Evolutionary conservation across 2,888 invertebrate genomes (phyloP).

Genomic region (Lycocerus yunnanus): DNA sequence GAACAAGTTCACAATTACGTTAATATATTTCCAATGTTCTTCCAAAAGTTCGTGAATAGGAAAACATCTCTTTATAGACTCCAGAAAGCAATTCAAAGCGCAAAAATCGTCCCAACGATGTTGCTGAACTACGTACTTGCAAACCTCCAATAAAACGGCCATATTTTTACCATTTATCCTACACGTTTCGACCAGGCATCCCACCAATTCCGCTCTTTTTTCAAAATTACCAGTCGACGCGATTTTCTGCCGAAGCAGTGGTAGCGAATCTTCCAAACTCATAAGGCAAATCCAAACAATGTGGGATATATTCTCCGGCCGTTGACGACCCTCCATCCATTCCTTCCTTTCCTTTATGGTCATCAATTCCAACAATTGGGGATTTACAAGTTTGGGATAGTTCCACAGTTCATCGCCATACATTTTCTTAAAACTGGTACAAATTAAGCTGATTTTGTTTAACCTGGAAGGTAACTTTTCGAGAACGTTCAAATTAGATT

Average conservation of each 20-base stretch:
- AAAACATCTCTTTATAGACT: neutral
- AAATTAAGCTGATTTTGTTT: neutral
- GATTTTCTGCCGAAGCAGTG: constrained; percentile 7
- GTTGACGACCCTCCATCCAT: neutral
- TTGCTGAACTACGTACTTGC: constrained; percentile 11
- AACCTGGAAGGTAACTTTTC: neutral
- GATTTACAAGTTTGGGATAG: neutral
- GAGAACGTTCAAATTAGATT: neutral
- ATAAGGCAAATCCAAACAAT: constrained; percentile 2
- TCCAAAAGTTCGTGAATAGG: neutral
- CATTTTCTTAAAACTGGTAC: neutral
- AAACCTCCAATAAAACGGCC: constrained; percentile 4
- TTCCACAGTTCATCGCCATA: constrained; percentile 16
- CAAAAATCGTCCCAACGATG: constrained; percentile 13
- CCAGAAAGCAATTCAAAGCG: constrained; percentile 2
- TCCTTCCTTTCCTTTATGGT: neutral
- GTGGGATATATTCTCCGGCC: neutral
- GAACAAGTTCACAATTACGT: constrained; percentile 9
- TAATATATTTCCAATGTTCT: constrained; percentile 13
- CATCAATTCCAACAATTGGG: constrained; percentile 10
- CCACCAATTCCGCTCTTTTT: neutral
- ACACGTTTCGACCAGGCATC: constrained; percentile 16
- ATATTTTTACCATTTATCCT: constrained; percentile 13
- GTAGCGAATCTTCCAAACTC: constrained; percentile 12
- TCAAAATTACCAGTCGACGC: neutral